phyloP scores from a whole-genome alignment of 2,113 vertebrate genomes.

The Sporophila hypoxantha region DNA sequence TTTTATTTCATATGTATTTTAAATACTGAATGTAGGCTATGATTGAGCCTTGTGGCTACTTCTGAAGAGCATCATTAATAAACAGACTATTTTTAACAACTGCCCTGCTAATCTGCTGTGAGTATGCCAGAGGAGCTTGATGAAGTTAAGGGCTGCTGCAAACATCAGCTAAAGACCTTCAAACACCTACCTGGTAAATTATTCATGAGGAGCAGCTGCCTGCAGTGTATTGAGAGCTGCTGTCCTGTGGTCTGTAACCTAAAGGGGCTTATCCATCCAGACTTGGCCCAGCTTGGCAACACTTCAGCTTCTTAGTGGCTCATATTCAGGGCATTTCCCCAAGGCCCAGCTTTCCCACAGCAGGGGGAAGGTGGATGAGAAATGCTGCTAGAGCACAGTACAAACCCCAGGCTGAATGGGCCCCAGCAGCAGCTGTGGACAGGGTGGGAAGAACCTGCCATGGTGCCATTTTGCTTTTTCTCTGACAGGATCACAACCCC shows the following conservation, averaged over 20 bases:
- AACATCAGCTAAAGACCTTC: background rate
- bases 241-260: accelerated
- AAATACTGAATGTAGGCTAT: background rate
- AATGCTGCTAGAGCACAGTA: background rate
- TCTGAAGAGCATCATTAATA: background rate
- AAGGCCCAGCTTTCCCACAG: background rate
- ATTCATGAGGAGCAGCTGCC: background rate
- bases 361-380: accelerated
- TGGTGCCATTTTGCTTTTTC: background rate
- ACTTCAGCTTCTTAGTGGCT: background rate
- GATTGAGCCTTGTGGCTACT: background rate
- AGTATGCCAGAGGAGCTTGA: background rate
- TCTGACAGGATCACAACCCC: background rate
- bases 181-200: background rate
- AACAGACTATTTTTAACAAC: background rate
- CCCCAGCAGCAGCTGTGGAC: background rate
- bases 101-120: background rate
- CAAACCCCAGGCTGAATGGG: background rate
- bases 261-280: accelerated
- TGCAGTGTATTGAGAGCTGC: background rate
- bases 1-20: background rate
- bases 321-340: background rate
- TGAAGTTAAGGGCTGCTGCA: background rate
- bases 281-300: background rate
- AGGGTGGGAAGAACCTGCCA: background rate